Conservation (phyloP, 1,140 invertebrate genomes). For the Zaprionus tsacasi region DNA sequence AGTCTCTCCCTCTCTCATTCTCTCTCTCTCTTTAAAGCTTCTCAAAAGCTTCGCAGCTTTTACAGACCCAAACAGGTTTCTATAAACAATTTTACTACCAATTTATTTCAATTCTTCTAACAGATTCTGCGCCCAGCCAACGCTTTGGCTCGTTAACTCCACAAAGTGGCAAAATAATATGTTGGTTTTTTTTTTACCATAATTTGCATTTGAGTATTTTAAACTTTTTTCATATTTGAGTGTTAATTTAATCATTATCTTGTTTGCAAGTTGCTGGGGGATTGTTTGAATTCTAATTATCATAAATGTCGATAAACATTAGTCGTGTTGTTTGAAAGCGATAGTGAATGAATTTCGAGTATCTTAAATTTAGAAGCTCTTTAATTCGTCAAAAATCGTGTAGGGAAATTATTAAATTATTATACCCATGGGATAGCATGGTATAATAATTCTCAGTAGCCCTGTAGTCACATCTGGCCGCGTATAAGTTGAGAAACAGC, state of each 20-base stretch:
- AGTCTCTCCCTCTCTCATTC: no score
- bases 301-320: neutral
- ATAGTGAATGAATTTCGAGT: no score
- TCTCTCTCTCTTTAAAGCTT: slow-evolving; percentile 23
- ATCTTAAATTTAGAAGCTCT: no score
- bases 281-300: slow-evolving; percentile 7
- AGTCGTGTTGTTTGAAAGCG: no score
- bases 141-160: slow-evolving; percentile 54
- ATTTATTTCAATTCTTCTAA: slow-evolving; percentile 58
- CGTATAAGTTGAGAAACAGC: no score
- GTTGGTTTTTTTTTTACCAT: neutral
- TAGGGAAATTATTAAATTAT: no score
- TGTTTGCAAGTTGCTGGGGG: slow-evolving; percentile 22
- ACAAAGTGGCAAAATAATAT: slow-evolving; percentile 26
- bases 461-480: no score
- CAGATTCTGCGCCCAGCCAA: slow-evolving; percentile 29
- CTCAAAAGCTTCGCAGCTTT: slow-evolving; percentile 2
- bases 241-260: slow-evolving; percentile 60
- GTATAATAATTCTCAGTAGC: no score
- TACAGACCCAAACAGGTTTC: slow-evolving; percentile 42
- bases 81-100: slow-evolving; percentile 1
- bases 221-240: slow-evolving; percentile 38
- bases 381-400: no score
- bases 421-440: no score
- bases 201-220: slow-evolving; percentile 8